Percentiles rank a stretch among this genome's conserved stretches.
phyloP scores from a whole-genome alignment of 2,888 invertebrate genomes.

The Panzeria rudis region DNA sequence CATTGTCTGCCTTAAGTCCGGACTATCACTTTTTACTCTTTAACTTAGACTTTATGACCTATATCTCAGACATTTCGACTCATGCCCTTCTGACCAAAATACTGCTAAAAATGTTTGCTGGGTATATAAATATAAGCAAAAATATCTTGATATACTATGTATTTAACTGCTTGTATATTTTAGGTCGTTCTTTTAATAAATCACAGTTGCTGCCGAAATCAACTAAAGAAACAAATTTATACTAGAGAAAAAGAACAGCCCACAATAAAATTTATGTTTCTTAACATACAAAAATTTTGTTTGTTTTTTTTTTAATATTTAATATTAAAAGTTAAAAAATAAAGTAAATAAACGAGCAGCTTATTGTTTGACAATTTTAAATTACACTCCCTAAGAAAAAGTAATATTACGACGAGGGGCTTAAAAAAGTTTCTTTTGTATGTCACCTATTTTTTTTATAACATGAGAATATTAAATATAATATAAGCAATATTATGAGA shows the following conservation, averaged over 20 bases:
- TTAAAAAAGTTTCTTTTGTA: not conserved
- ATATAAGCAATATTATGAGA: too few species aligned
- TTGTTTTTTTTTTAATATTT: not conserved
- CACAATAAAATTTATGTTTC: not conserved
- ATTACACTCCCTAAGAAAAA: not conserved
- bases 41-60: too few species aligned
- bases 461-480: too few species aligned
- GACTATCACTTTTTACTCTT: too few species aligned
- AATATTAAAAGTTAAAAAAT: not conserved
- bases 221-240: not conserved
- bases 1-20: too few species aligned
- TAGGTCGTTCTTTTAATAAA: not conserved
- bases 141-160: too few species aligned
- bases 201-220: not conserved
- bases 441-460: too few species aligned
- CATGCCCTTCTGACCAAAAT: too few species aligned
- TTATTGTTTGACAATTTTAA: not conserved
- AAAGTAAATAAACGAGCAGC: not conserved
- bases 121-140: too few species aligned
- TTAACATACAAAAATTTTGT: not conserved
- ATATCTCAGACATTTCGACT: too few species aligned
- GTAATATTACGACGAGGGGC: too few species aligned
- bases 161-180: not conserved
- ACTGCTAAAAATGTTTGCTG: too few species aligned
- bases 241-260: not conserved